Conservation (phyloP, 2,888 invertebrate species). For the Dioctria rufipes region DNA sequence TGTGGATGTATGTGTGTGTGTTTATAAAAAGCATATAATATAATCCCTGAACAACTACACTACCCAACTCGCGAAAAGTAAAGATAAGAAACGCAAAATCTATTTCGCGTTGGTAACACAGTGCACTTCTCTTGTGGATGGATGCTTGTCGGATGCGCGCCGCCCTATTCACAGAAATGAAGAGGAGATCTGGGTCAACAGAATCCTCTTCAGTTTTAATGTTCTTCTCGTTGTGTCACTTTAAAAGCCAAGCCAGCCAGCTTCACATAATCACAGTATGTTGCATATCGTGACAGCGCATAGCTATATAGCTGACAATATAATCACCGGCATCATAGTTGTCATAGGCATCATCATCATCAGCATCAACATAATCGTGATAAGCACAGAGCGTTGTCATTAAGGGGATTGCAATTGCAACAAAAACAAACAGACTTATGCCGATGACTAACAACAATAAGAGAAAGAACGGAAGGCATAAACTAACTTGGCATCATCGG, state of each 20-base stretch:
- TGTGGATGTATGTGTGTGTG: not conserved
- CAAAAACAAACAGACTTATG: slow-evolving; percentile 23
- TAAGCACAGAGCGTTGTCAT: slow-evolving; percentile 32
- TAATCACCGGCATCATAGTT: slow-evolving; percentile 37
- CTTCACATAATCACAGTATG: slow-evolving; percentile 2
- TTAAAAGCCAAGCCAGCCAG: slow-evolving; percentile 9
- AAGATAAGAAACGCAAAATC: not conserved
- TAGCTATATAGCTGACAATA: slow-evolving; percentile 24
- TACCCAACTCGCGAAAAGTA: not conserved
- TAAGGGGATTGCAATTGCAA: slow-evolving; percentile 28
- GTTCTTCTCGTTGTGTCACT: slow-evolving; percentile 25
- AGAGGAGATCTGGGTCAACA: slow-evolving; percentile 40
- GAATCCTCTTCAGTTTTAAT: slow-evolving; percentile 43
- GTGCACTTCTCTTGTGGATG: too few relatives aligned
- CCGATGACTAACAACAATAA: not conserved
- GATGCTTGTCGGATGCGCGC: not conserved
- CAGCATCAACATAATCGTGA: not conserved
- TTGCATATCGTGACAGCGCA: slow-evolving; percentile 9
- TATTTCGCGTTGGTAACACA: slow-evolving; percentile 1
- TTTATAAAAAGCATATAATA: too few relatives aligned
- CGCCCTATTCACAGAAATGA: not conserved
- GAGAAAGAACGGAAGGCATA: slow-evolving; percentile 9
- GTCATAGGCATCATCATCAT: slow-evolving; percentile 5
- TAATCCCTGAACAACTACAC: not conserved
- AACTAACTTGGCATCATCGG: not conserved